Base-by-base conservation (phyloP, 2,888 invertebrate species). In the Drosophila colorata region DNA sequence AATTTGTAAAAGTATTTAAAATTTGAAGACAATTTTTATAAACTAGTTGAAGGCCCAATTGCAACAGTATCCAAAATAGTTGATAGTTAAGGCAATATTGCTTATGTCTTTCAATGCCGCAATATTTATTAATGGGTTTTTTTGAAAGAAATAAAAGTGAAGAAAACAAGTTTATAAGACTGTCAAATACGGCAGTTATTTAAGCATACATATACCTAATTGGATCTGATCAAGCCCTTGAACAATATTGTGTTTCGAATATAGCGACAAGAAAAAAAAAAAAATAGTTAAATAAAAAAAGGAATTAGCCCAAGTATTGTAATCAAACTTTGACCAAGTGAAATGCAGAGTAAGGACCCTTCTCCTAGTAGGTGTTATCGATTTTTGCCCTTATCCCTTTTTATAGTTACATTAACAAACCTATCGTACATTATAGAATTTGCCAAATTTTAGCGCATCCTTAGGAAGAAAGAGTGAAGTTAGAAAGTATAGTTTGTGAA, bases 381-480 rank as follows among this genome's bases (percentile, higher is more conserved):
- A 57, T 55, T 49, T 66, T 69, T 65, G 43, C 41, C 74, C 61
- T 57, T 55, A 28, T 60, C 59, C 43, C 48, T 38, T 46, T 53
- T 38, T 58, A 46, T 14, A 44, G 48, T 58, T 56, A 72, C 38
- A 56, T 25, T 37, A 52, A 38, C 14, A 46, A 16, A 41, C 68
- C 31, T 68, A 65, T 59, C 64, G 51, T 69, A 76, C 38, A 69
- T 66, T 59, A 82, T 79, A 79, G 76, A 82, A 88, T 61, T 88
- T 84, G 83, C 88, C 83, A 84, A 84, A 84, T 88, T 88, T 84
- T 74, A 77, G 77, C 60, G 70, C 83, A 81, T 71, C 68, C 67
- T 61, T 66, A 68, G 69, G 51, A 38, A n/a, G 55, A 44, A 18
- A 37, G 33, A 52, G 43, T 44, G 41, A 53, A 11, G 31, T 28